Conservation (phyloP, 1,140 invertebrate genomes). For the Gerris buenoi region DNA sequence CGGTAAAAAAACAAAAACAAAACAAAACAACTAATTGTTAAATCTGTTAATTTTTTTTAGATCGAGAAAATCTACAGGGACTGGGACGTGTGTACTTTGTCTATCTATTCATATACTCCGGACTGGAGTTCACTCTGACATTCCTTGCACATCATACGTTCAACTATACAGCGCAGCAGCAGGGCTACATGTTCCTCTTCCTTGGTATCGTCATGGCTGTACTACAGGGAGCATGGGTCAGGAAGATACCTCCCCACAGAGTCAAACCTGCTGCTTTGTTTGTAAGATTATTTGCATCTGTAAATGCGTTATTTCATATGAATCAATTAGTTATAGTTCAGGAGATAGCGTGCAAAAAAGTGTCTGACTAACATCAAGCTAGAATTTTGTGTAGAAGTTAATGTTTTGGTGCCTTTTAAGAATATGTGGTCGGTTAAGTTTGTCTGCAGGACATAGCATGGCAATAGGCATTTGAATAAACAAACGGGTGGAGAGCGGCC, state of each 20-base stretch:
- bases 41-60: slow-evolving; percentile 4
- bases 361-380: background rate
- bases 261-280: slow-evolving; percentile 56
- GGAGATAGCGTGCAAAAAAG: too few species aligned
- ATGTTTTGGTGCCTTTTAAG: too few species aligned
- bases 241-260: slow-evolving; percentile 57
- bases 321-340: too few species aligned
- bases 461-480: too few species aligned
- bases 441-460: too few species aligned
- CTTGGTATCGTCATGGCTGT: slow-evolving; percentile 86
- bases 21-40: background rate
- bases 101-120: slow-evolving; percentile 93
- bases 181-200: slow-evolving; percentile 93
- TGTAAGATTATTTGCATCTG: slow-evolving; percentile 27
- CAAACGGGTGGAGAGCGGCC: too few species aligned
- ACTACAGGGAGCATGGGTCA: slow-evolving; percentile 78
- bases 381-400: background rate
- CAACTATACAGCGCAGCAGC: slow-evolving; percentile 82
- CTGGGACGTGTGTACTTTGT: slow-evolving; percentile 82
- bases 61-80: slow-evolving; percentile 38
- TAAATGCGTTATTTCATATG: too few species aligned
- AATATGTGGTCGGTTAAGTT: too few species aligned
- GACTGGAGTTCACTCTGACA: slow-evolving; percentile 92
- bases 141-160: slow-evolving; percentile 92
- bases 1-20: too few species aligned